A percentile compares a stretch with the other conserved stretches of the same genome.
Evolutionary conservation across 2,113 vertebrate genomes (phyloP).

Genomic region (Acanthisitta chloris): DNA sequence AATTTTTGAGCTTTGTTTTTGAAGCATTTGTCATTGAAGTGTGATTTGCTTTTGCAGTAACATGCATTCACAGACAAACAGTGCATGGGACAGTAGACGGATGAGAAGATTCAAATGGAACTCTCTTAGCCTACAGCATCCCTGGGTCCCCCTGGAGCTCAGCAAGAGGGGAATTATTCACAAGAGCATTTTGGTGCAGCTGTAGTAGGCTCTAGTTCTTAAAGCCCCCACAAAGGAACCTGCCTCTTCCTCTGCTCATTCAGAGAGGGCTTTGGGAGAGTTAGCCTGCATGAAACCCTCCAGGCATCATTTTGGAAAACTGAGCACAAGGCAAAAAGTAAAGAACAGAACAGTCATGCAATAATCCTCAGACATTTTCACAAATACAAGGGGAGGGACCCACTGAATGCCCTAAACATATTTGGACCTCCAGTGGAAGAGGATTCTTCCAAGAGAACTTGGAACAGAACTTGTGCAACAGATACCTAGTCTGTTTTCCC

Average conservation of each 20-base stretch:
- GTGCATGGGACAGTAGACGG: not conserved
- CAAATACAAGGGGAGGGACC: not conserved
- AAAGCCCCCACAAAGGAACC: not conserved
- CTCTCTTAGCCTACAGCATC: not conserved
- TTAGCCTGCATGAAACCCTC: not conserved
- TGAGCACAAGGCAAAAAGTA: not conserved
- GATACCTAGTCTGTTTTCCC: not conserved
- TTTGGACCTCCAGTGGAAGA: not conserved
- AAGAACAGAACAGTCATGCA: not conserved
- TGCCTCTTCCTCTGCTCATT: not conserved
- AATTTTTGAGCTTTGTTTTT: conserved; percentile 2
- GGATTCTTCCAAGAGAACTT: not conserved
- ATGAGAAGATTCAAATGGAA: not conserved
- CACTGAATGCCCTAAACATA: not conserved
- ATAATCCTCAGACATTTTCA: not conserved
- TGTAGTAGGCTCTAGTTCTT: not conserved
- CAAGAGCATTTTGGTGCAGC: not conserved
- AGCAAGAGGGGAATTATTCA: not conserved
- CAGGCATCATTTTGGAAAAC: not conserved
- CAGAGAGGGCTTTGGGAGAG: not conserved
- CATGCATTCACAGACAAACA: not conserved
- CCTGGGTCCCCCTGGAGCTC: not conserved
- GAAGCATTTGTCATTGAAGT: not conserved
- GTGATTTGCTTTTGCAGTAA: not conserved
- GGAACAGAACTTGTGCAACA: not conserved